Evolutionary conservation across 2,113 vertebrate species (phyloP), one percentile per base, ranked within the genome.

Genomic region (Triplophysa tibetana): DNA sequence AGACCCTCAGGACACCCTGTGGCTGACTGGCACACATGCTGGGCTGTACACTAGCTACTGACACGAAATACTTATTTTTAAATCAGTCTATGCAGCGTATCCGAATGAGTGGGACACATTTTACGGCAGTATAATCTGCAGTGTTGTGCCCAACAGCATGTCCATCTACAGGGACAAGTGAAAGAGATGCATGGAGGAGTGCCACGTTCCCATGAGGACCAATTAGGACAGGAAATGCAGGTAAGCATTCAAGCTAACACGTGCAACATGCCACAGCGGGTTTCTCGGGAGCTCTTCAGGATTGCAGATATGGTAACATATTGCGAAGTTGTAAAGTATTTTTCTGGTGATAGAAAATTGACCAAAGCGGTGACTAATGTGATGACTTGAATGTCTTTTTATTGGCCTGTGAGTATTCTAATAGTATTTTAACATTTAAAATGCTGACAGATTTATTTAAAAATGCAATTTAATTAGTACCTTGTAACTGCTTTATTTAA

Each of bases 221-320:
- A 80, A 80, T 77, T 83, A 83, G 21, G 41, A 79, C 72, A 29
- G 60, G 52, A 26, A 50, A 60, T 61, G 48, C 52, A 23, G 58
- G 17, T 61, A 83, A 82, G 73, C 19, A 14, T 75, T 78, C 61
- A n/a, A 24, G 3, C 54, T 41, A 73, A 41, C 70, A 73, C 54
- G 68, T 13, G 68, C 26, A 54, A 56, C 50, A 33, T 70, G 16
- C 48, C 48, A 54, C 2, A n/a, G 9, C 67, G 16, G 45, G 48
- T 16, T 48, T 21, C 33, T 29, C 12, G 2, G 11, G 17, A 21
- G 24, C 2, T 24, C 16, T 43, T 70, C 65, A 23, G 41, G n/a
- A 8, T n/a, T 10, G 26, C 19, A 1, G 1, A 11, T 45, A 45
- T 9, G 41, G 41, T 8, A 8, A 43, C 41, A 43, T 43, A 8